Conservation (phyloP, 2,888 invertebrate species). For the Drepana falcataria region DNA sequence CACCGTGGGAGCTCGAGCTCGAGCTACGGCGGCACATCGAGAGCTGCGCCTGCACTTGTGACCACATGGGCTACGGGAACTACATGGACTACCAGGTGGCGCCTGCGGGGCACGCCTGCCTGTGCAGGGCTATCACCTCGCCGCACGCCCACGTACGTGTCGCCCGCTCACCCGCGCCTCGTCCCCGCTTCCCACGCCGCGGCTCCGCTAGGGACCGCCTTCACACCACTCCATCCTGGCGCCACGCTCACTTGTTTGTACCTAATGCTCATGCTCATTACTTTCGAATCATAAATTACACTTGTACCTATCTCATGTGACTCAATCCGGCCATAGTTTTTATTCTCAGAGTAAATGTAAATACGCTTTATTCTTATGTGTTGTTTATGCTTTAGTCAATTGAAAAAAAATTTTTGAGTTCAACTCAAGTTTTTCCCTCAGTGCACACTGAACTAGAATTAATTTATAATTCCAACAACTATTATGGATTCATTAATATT, state of each 20-base stretch:
- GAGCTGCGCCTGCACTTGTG: conserved; percentile 93
- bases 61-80: conserved; percentile 96
- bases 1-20: conserved; percentile 84
- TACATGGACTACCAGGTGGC: conserved; percentile 93
- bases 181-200: conserved; percentile 9
- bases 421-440: too few species aligned
- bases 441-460: too few species aligned
- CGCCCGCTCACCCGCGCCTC: conserved; percentile 15
- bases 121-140: conserved; percentile 74
- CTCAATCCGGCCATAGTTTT: background rate
- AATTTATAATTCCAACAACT: too few species aligned
- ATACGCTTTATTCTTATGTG: background rate
- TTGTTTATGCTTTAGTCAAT: too few species aligned
- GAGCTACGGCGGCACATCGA: conserved; percentile 93
- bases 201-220: conserved; percentile 40
- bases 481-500: too few species aligned
- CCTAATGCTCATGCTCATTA: conserved; percentile 16
- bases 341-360: background rate
- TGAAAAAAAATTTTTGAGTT: too few species aligned
- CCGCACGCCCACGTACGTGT: conserved; percentile 75
- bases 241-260: conserved; percentile 40
- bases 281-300: background rate
- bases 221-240: conserved; percentile 13
- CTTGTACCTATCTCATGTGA: background rate
- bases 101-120: conserved; percentile 69